Evolutionary conservation across 2,888 invertebrate species (phyloP), one percentile per base, ranked within the genome.

Genomic region (Strigamia maritima): DNA sequence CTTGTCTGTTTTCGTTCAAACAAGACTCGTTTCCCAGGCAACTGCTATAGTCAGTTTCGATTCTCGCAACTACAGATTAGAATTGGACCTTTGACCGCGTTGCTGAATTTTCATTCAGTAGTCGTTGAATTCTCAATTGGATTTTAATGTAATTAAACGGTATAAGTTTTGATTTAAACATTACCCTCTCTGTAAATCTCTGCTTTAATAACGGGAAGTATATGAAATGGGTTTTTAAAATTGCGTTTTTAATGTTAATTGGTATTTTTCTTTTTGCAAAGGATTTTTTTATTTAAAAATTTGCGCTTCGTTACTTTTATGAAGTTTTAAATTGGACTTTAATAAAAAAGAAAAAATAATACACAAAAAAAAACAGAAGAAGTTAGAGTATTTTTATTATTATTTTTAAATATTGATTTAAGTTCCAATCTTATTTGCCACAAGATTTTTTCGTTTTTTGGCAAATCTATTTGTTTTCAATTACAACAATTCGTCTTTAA

Each of bases 401-500:
- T 54, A 16, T 54, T 54, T 22, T 54, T 19, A 54, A 19, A 54
- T 54, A 54, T 54, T 54, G 54, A 54, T 54, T 54, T n/a, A 54
- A n/a, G 16, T 19, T 19, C 19, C 54, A 19, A 19, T 54, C 19
- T 19, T 54, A 35, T 35, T 35, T 35, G 2, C 35, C 10, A 35
- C 35, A 6, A 6, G 35, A 35, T 35, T 35, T 35, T 35, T 35
- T 0, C 0, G 6, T 35, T 35, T 35, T 35, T 35, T 10, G 7
- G 35, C 35, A 10, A 19, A 19, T 54, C 19, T 54, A 19, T n/a
- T n/a, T 16, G 19, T 54, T 19, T 54, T 54, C 54, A 54, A 54
- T 54, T n/a, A 54, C 44, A 44, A 44, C 54, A 54, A 54, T 54
- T 19, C 54, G 54, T 54, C 54, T 54, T 49, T 54, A 54, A n/a